These are phyloP conservation scores for Gymnobelideus leadbeateri DNA, from an alignment of 2,113 vertebrate species.

Conservation along the genomic window DNA sequence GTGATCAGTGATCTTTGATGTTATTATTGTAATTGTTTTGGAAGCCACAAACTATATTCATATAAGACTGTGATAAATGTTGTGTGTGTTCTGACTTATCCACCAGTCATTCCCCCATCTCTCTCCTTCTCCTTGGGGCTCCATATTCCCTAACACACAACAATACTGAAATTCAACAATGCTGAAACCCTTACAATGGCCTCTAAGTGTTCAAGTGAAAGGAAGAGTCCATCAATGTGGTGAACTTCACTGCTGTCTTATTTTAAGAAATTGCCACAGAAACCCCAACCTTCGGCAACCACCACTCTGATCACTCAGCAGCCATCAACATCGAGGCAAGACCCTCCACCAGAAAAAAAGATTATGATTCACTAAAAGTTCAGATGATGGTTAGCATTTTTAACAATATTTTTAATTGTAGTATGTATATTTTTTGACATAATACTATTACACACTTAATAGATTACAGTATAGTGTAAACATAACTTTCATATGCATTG, in stretches of 20 bases:
- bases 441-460: neutral
- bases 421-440: neutral
- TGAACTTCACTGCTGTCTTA: neutral
- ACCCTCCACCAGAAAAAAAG: neutral
- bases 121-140: neutral
- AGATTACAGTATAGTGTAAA: neutral
- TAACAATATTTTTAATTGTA: neutral
- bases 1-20: neutral
- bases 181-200: neutral
- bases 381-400: neutral
- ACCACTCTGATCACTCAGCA: neutral
- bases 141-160: neutral
- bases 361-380: neutral
- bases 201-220: neutral
- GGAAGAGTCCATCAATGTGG: neutral
- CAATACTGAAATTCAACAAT: neutral
- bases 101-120: neutral
- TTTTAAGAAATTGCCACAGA: neutral
- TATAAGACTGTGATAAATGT: neutral
- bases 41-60: neutral
- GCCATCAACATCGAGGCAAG: neutral
- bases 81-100: neutral
- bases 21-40: neutral
- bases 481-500: neutral
- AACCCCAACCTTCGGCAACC: neutral